Base-by-base conservation (phyloP, 2,113 vertebrate genomes). In the Sakesphorus luctuosus region DNA sequence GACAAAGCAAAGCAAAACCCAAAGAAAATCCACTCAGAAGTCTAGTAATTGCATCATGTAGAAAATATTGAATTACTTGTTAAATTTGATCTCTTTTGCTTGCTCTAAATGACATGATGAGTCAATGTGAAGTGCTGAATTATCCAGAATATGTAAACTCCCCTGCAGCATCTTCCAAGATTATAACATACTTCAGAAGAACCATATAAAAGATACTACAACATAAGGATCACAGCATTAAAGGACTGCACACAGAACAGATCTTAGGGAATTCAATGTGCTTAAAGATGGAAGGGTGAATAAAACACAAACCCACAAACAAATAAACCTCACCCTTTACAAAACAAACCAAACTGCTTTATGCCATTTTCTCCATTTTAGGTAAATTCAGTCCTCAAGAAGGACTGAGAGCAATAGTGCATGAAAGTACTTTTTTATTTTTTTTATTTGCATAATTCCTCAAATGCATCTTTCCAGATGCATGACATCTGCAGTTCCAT, bases 11-110 rank as follows among this genome's bases (percentile, higher is more conserved):
- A 83, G 62, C 23, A 55, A 87, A 82, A 82, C 13, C 1, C 24
- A 17, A 2, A 73, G 36, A 58, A 89, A 88, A 81, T 25, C 26
- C 24, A 71, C 28, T 71, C 73, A 72, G 43, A 67, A 90, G 69
- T 75, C 47, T 6, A 68, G 56, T 89, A 93, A 89, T 47, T 52
- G 56, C 19, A 71, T 46, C 8, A 80, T 31, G 26, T 11, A 72
- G 62, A 84, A 94, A 94, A 68, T 35, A 92, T 18, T 86, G 71
- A 73, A 78, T 84, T 87, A 84, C 47, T 89, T 55, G 66, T 82
- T 66, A 84, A 65, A 46, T 72, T 6, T 92, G 7, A 89, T 87
- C 26, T 55, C 49, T 92, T 89, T 56, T 61, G 24, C 44, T 71
- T 89, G 40, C 61, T 78, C 17, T 92, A 67, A 55, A 28, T 56